phyloP scores from a whole-genome alignment of 2,113 vertebrate species.

The Pogonocichla stellata region DNA sequence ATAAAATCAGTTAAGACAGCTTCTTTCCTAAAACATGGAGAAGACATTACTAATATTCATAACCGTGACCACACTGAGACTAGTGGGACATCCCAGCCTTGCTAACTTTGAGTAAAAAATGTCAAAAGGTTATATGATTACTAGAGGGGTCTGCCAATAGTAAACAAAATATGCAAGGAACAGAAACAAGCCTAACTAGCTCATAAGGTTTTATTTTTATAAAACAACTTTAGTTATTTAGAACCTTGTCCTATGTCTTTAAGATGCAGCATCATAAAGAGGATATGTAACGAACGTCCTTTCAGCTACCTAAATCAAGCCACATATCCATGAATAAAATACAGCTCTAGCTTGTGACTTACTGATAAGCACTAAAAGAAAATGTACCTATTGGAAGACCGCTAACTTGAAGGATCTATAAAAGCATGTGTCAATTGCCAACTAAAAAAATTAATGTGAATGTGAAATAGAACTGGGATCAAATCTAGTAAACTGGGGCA shows the following conservation, averaged over 20 bases:
- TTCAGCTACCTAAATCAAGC: background rate
- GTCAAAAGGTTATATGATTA: background rate
- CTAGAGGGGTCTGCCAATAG: background rate
- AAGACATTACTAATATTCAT: background rate
- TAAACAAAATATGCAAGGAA: background rate
- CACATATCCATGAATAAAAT: background rate
- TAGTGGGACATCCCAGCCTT: background rate
- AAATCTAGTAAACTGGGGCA: background rate
- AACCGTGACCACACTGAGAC: background rate
- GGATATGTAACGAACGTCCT: accelerated
- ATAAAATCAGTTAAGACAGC: background rate
- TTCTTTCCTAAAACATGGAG: background rate
- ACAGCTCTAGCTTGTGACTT: background rate
- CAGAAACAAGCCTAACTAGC: background rate
- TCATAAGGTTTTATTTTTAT: background rate
- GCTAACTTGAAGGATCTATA: background rate
- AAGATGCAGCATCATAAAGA: background rate
- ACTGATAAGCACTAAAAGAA: background rate
- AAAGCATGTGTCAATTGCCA: background rate
- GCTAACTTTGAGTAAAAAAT: background rate
- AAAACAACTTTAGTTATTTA: background rate
- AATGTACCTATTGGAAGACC: background rate
- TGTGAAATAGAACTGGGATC: background rate
- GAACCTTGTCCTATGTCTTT: background rate
- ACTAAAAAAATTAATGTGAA: background rate